Conservation (phyloP, 1,140 invertebrate species). For the Bombus confusus region DNA sequence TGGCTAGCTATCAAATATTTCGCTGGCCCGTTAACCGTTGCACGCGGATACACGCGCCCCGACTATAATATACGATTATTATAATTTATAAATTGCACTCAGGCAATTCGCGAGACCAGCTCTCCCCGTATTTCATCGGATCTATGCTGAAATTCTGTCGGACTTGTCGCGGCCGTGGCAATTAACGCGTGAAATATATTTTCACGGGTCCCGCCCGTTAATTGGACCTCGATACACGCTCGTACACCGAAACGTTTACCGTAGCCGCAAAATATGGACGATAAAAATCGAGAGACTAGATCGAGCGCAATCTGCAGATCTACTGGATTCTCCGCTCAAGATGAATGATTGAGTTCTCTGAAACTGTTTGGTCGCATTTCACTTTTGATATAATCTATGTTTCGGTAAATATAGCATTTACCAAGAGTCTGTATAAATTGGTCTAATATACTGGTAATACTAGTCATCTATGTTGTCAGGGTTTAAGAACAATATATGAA, state of each 20-base stretch:
- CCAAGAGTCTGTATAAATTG: not conserved
- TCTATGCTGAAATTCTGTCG: constrained; percentile 33
- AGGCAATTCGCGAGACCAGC: not conserved
- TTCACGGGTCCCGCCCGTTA: constrained; percentile 29
- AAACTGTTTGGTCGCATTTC: not conserved
- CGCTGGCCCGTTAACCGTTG: not conserved
- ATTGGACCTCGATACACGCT: constrained; percentile 25
- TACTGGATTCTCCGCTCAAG: not conserved
- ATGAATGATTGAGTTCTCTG: not conserved
- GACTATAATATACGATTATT: constrained; percentile 42
- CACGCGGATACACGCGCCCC: no score
- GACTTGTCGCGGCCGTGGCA: constrained; percentile 33
- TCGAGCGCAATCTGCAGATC: not conserved
- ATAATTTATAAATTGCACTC: constrained; percentile 48
- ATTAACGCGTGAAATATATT: constrained; percentile 52
- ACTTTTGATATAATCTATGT: no score
- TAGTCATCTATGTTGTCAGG: no score
- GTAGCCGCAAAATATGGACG: not conserved
- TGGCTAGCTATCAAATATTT: constrained; percentile 36
- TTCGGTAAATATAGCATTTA: not conserved
- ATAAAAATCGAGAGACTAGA: constrained; percentile 20
- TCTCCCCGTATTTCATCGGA: constrained; percentile 39
- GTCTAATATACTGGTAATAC: no score
- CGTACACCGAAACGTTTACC: constrained; percentile 8
- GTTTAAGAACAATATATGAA: no score